phyloP scores from a whole-genome alignment of 2,797 vertebrate species.

The Phalloptychus januarius region DNA sequence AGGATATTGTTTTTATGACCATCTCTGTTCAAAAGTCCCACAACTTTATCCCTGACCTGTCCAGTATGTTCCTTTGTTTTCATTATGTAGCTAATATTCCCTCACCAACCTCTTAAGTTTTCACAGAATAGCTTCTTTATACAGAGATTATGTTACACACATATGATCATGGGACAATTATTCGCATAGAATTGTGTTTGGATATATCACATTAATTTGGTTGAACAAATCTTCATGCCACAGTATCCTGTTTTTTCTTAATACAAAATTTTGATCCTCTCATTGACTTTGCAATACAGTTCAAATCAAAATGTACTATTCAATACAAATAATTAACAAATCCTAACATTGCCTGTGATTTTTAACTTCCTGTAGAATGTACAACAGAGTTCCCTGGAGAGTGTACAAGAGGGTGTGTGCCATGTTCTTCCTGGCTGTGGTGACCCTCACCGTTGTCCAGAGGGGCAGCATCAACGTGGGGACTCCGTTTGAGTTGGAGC shows the following conservation, averaged over 20 bases:
- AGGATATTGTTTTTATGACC: not conserved
- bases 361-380: conserved; percentile 79
- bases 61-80: not conserved
- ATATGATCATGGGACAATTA: not conserved
- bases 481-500: conserved; percentile 76
- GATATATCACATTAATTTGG: not conserved
- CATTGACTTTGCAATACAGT: not conserved
- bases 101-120: not conserved
- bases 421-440: conserved; percentile 84
- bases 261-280: not conserved
- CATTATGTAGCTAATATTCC: not conserved
- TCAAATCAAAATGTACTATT: not conserved
- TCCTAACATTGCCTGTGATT: conserved; percentile 18
- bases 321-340: not conserved
- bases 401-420: conserved; percentile 84
- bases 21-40: not conserved
- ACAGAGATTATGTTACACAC: not conserved
- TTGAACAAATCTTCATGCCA: not conserved
- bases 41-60: not conserved
- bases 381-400: conserved; percentile 77
- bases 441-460: conserved; percentile 86
- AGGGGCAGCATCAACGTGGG: conserved; percentile 78
- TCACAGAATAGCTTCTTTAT: not conserved
- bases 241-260: not conserved
- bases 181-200: not conserved